These are phyloP conservation scores for Lomographa bimaculata DNA, from an alignment of 2,888 invertebrate genomes.

Conservation along the genomic window DNA sequence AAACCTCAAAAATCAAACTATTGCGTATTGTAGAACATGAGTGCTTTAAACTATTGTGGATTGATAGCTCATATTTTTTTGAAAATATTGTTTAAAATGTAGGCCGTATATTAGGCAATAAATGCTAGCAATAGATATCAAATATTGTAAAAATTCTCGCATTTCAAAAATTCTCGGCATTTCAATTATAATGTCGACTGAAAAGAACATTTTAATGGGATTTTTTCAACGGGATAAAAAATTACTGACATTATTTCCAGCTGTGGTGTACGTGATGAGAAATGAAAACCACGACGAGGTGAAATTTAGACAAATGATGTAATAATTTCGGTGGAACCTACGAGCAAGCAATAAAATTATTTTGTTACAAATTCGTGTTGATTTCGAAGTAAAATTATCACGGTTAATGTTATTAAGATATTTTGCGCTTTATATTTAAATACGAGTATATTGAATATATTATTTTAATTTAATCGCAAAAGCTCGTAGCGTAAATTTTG, in stretches of 20 bases:
- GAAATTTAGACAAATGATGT: slow-evolving; percentile 35
- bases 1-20: too few species aligned
- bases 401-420: not conserved
- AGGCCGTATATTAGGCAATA: too few species aligned
- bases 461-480: too few species aligned
- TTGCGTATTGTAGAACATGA: too few species aligned
- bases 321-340: slow-evolving; percentile 30
- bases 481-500: too few species aligned
- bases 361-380: slow-evolving; percentile 21
- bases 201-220: slow-evolving; percentile 17
- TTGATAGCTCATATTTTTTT: too few species aligned
- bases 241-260: slow-evolving; percentile 28
- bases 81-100: too few species aligned
- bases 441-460: too few species aligned
- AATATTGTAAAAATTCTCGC: too few species aligned
- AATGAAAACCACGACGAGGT: slow-evolving; percentile 29
- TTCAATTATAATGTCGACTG: slow-evolving; percentile 16
- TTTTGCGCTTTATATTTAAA: too few species aligned
- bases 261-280: slow-evolving; percentile 31
- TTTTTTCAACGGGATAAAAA: slow-evolving; percentile 24
- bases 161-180: slow-evolving; percentile 1
- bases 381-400: slow-evolving; percentile 10
- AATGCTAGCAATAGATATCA: too few species aligned
- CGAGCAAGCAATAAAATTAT: slow-evolving; percentile 22
- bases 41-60: too few species aligned